phyloP scores from a whole-genome alignment of 92 coral and sea anemone species.

The Blastomussa wellsi region DNA sequence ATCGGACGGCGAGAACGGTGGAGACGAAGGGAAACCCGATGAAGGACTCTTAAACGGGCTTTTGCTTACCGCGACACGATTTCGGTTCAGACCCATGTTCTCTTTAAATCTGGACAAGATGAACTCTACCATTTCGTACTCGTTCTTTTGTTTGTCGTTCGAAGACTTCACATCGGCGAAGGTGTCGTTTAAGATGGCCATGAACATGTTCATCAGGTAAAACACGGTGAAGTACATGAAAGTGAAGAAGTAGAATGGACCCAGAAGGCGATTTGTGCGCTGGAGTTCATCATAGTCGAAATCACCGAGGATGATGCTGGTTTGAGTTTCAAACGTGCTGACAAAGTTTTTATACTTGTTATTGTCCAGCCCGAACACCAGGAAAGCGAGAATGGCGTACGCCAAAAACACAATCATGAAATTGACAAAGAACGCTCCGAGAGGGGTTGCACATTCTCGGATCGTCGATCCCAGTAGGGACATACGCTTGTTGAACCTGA shows the following conservation, averaged over 20 bases:
- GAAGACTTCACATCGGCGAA: constrained; percentile 71
- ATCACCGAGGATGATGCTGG: constrained; percentile 82
- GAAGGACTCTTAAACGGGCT: constrained; percentile 28
- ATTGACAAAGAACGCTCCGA: constrained; percentile 66
- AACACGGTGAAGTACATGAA: constrained; percentile 89
- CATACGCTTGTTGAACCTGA: constrained; percentile 84
- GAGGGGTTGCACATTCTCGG: constrained; percentile 74
- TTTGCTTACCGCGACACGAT: constrained; percentile 24
- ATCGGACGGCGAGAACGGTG: constrained; percentile 60
- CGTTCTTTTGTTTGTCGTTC: constrained; percentile 66
- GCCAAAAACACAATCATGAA: constrained; percentile 73
- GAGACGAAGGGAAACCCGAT: constrained; percentile 44
- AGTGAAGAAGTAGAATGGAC: constrained; percentile 79
- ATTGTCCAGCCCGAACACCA: constrained; percentile 65
- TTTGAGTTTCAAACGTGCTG: constrained; percentile 71
- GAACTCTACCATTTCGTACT: constrained; percentile 88
- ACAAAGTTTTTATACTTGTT: constrained; percentile 56
- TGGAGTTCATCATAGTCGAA: constrained; percentile 72
- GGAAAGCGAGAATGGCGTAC: constrained; percentile 64
- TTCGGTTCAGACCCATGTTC: constrained; percentile 53
- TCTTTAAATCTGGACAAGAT: constrained; percentile 62
- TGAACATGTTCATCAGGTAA: constrained; percentile 88
- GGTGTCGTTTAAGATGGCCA: constrained; percentile 95
- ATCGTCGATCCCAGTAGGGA: constrained; percentile 83
- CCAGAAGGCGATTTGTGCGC: constrained; percentile 62